Evolutionary conservation across 2,888 invertebrate species (phyloP).

Genomic region (Alloscopus bannaensis): DNA sequence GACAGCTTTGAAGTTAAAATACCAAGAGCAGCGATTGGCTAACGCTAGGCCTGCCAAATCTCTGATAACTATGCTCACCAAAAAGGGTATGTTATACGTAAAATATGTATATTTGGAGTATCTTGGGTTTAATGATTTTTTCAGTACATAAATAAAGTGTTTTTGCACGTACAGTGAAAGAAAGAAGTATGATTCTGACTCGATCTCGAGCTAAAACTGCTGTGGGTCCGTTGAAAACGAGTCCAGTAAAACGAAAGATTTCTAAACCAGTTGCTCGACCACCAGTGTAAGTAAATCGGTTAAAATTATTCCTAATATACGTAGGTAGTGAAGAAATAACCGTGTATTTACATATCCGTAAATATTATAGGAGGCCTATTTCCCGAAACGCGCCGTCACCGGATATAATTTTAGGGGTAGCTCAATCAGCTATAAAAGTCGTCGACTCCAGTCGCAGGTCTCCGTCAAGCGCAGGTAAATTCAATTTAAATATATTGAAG

Average conservation of each 20-base stretch:
- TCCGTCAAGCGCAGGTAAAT: conserved; percentile 41
- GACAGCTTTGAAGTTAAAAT: conserved; percentile 71
- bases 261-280: conserved; percentile 32
- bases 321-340: not conserved
- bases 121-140: not conserved
- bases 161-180: conserved; percentile 58
- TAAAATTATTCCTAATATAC: not conserved
- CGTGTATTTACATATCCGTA: not conserved
- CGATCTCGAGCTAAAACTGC: conserved; percentile 68
- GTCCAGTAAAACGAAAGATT: conserved; percentile 47
- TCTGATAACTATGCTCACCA: conserved; percentile 68
- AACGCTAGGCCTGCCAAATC: conserved; percentile 64
- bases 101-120: not conserved
- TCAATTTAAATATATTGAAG: too few relatives aligned
- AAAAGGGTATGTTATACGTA: conserved; percentile 70
- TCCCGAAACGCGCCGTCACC: conserved; percentile 73
- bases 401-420: conserved; percentile 72
- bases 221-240: conserved; percentile 56
- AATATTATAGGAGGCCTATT: conserved; percentile 20
- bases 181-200: conserved; percentile 69
- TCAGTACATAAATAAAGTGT: not conserved
- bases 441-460: conserved; percentile 29
- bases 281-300: conserved; percentile 40
- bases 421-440: conserved; percentile 49
- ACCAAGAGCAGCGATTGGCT: conserved; percentile 65